A percentile compares a stretch with the other conserved stretches of the same genome.
These are phyloP conservation scores for Octomys mimax DNA, from an alignment of 2,797 vertebrate species.

Conservation along the genomic window DNA sequence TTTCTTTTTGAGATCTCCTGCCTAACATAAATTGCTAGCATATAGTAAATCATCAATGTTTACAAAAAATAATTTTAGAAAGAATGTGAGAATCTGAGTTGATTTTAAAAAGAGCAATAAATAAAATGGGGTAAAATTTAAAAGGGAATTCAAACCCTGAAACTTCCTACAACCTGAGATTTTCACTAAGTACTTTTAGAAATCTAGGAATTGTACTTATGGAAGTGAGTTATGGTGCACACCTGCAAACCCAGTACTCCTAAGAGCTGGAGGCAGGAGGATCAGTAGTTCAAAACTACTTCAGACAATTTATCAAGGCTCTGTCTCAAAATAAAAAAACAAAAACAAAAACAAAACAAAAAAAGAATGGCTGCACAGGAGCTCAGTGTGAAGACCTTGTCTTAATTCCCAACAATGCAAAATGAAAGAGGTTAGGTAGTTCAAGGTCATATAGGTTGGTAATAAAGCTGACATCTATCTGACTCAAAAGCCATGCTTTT, in stretches of 20 bases:
- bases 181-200: slow-evolving; percentile 3
- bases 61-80: slow-evolving; percentile 2
- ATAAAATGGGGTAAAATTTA: slow-evolving; percentile 19
- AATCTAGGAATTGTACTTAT: not conserved
- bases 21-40: not conserved
- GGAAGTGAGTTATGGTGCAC: not conserved
- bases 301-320: not conserved
- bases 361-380: not conserved
- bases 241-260: not conserved
- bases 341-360: not conserved
- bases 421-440: not conserved
- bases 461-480: not conserved
- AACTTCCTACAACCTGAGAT: slow-evolving; percentile 22
- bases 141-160: not conserved
- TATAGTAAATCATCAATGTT: slow-evolving; percentile 20
- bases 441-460: not conserved
- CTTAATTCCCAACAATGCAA: not conserved
- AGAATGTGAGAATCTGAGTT: not conserved
- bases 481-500: not conserved
- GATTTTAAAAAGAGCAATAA: not conserved
- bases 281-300: not conserved
- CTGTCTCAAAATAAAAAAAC: not conserved
- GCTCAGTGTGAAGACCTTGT: not conserved
- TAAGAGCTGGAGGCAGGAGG: not conserved
- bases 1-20: not conserved